Base-by-base conservation (phyloP, 1,140 invertebrate species). In the Brachionus sp. region DNA sequence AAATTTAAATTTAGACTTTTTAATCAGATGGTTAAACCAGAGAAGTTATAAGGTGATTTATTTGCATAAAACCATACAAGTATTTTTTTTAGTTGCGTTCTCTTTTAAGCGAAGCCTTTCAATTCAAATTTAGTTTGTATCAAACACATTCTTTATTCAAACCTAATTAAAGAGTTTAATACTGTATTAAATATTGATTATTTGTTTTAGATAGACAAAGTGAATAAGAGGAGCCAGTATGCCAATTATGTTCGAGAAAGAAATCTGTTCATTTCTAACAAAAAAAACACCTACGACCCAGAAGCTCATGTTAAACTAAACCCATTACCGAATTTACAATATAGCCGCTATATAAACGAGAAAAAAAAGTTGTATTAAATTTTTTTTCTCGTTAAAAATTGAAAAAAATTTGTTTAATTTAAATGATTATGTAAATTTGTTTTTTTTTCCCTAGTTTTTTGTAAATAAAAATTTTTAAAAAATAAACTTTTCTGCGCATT, bases 121-220 rank as follows among this genome's bases (percentile, higher is more conserved):
- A n/a, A 57, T 57, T 57, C 16, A 3, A 57, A 57, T 42, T 42
- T 10, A 3, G 39, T 13, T 42, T 42, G 39, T 42, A 42, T 10
- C 12, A 42, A 13, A 42, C 39, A 42, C 7, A 42, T 13, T 13
- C 12, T 42, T 10, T 7, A 7, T 42, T 10, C 1, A 42, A 42
- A 53, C 23, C n/a, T 66, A 66, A 33, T 33, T 12, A 66, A n/a
- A 4, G 29, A 33, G 12, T 12, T 35, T 1, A 33, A 12, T 66
- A 37, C 12, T 37, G 5, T 19, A n/a, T n/a, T n/a, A n/a, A n/a
- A n/a, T n/a, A 35, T 19, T 70, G 10, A 37, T 39, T 70, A 13
- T 70, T 16, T 19, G 7, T 70, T 70, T 37, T 70, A 70, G 66
- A 70, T 70, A 19, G 70, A 75, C 12, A 75, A 75, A 75, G 70